Conservation (phyloP, 2,113 vertebrate species). For the Labeo rohita region DNA sequence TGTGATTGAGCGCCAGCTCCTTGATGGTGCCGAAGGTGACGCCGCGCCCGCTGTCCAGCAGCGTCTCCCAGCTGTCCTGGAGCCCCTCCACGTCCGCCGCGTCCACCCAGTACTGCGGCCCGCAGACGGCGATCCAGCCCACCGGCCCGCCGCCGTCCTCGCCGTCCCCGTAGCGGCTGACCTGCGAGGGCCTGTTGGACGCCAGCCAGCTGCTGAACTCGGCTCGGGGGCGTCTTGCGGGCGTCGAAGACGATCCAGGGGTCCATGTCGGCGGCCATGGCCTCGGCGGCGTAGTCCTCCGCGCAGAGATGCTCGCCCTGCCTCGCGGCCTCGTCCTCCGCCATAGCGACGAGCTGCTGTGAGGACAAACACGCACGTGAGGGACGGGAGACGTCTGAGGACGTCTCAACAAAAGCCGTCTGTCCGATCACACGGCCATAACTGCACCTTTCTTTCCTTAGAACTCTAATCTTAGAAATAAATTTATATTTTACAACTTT, state of each 20-base stretch:
- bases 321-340: slow-evolving; percentile 52
- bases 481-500: too few species aligned
- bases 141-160: slow-evolving; percentile 72
- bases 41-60: slow-evolving; percentile 77
- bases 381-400: too few species aligned
- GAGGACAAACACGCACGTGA: too few species aligned
- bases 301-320: slow-evolving; percentile 64
- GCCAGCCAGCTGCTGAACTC: slow-evolving; percentile 87
- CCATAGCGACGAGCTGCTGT: background rate
- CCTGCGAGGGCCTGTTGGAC: slow-evolving; percentile 84
- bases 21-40: slow-evolving; percentile 80
- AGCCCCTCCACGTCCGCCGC: slow-evolving; percentile 75
- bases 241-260: slow-evolving; percentile 88
- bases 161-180: slow-evolving; percentile 78
- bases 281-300: slow-evolving; percentile 82
- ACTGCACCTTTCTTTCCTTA: too few species aligned
- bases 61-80: slow-evolving; percentile 85
- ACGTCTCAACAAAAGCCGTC: too few species aligned
- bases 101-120: slow-evolving; percentile 68
- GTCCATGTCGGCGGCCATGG: slow-evolving; percentile 91
- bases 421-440: too few species aligned
- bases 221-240: slow-evolving; percentile 74
- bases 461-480: too few species aligned
- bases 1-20: slow-evolving; percentile 86
- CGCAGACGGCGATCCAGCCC: slow-evolving; percentile 84